These are phyloP conservation scores for Solea senegalensis DNA, from an alignment of 2,113 vertebrate genomes.

Conservation along the genomic window DNA sequence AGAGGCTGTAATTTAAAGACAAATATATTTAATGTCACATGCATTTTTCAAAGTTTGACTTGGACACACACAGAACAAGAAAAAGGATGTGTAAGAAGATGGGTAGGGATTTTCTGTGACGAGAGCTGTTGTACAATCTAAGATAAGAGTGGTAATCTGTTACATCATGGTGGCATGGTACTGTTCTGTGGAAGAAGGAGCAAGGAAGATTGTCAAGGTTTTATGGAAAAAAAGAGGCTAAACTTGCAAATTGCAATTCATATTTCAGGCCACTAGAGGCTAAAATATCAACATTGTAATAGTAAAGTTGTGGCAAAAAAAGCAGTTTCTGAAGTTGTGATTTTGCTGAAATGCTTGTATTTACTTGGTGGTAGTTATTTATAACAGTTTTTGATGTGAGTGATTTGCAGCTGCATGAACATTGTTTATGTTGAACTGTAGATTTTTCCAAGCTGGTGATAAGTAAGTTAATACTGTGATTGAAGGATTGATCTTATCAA, in stretches of 20 bases:
- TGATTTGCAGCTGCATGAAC: neutral
- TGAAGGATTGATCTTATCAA: constrained; percentile 34
- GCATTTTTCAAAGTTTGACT: constrained; percentile 3
- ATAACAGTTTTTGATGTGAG: neutral
- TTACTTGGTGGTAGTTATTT: neutral
- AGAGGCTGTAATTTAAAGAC: neutral
- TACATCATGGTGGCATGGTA: constrained; percentile 31
- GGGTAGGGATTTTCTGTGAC: constrained; percentile 29
- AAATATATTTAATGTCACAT: neutral
- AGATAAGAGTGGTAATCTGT: constrained; percentile 64
- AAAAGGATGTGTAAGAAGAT: constrained; percentile 22
- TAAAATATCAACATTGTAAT: neutral
- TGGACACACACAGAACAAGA: neutral
- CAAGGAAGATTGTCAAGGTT: neutral
- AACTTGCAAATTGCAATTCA: neutral
- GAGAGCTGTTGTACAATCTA: constrained; percentile 40
- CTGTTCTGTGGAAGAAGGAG: constrained; percentile 2
- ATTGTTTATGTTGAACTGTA: neutral
- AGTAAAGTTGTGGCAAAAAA: neutral
- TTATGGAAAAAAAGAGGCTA: neutral
- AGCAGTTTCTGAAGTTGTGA: neutral
- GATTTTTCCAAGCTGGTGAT: constrained; percentile 31
- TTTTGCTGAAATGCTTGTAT: neutral
- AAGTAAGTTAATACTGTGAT: neutral
- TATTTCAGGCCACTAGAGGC: neutral